Conservation (phyloP, 2,888 invertebrate species). For the Blera fallax region DNA sequence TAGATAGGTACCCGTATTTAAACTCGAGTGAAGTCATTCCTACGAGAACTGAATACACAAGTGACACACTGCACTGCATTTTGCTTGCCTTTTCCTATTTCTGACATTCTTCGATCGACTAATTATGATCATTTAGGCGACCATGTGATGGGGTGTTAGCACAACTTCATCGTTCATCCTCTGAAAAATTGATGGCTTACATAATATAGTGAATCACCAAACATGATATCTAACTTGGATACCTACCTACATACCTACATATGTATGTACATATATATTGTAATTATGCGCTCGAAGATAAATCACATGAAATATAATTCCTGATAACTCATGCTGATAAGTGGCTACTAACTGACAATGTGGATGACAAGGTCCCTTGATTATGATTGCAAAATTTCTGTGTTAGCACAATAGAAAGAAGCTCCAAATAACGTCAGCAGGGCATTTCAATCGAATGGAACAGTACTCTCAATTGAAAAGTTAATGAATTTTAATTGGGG, state of each 20-base stretch:
- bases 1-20: slow-evolving; percentile 5
- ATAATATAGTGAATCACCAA: slow-evolving; percentile 25
- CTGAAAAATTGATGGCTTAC: neutral
- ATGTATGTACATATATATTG: too few species aligned
- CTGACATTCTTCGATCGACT: slow-evolving; percentile 38
- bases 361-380: neutral
- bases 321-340: slow-evolving; percentile 34
- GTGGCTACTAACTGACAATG: neutral
- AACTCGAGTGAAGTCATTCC: slow-evolving; percentile 12
- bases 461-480: slow-evolving; percentile 25
- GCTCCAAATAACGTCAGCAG: neutral
- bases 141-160: slow-evolving; percentile 29
- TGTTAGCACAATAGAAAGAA: neutral
- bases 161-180: neutral
- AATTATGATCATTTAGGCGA: slow-evolving; percentile 43
- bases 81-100: neutral
- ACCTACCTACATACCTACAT: too few species aligned
- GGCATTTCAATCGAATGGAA: slow-evolving; percentile 26
- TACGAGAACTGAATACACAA: neutral
- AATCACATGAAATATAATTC: slow-evolving; percentile 13
- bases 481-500: slow-evolving; percentile 66
- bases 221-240: slow-evolving; percentile 10
- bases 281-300: neutral
- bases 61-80: neutral
- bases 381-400: slow-evolving; percentile 1